Evolutionary conservation across 1,140 invertebrate genomes (phyloP), one percentile per base, ranked within the genome.

Genomic region (Campoletis sonorensis): DNA sequence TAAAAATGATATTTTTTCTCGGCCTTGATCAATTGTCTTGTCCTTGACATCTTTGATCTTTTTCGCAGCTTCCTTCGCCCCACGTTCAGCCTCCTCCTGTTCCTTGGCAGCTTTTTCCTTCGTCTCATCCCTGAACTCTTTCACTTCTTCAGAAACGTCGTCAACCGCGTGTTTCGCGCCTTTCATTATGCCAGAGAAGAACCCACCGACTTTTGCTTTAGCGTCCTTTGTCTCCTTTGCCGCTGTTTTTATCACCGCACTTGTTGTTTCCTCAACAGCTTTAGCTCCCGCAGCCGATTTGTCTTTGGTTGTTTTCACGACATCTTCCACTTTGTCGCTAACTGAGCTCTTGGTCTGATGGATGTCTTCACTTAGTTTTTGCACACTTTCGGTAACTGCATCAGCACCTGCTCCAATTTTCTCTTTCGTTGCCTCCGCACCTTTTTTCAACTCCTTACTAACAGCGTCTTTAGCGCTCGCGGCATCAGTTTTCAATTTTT

Each of bases 81-180:
- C 7, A 77, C 84, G 79, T 84, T 84, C 27, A 0, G 68, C 64
- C 18, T 54, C 80, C 16, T 84, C 84, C 70, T 87, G 79, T 45
- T 89, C 88, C 23, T 84, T 49, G 0, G 71, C 61, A 33, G 86
- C 86, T 45, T 88, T 85, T 18, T 88, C 81, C 68, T 88, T 89
- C 0, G 87, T 87, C 72, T 88, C 86, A 7, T 87, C 86, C 13
- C 86, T 76, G 76, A 88, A 88, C 40, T 91, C 89, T 61, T 89
- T 88, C 0, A 90, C 84, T 0, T 90, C 89, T 10, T 89, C 90
- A 0, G 87, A 84, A 16, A 89, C 83, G 26, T 89, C 88, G 10
- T 90, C 89, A 5, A 86, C 87, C 1, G 90, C 85, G 54, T 90
- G 85, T 18, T 88, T 89, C 0, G 84, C 80, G 1, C 86, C 84